These are phyloP conservation scores for Plusia festucae DNA, from an alignment of 2,888 invertebrate genomes.

Conservation along the genomic window DNA sequence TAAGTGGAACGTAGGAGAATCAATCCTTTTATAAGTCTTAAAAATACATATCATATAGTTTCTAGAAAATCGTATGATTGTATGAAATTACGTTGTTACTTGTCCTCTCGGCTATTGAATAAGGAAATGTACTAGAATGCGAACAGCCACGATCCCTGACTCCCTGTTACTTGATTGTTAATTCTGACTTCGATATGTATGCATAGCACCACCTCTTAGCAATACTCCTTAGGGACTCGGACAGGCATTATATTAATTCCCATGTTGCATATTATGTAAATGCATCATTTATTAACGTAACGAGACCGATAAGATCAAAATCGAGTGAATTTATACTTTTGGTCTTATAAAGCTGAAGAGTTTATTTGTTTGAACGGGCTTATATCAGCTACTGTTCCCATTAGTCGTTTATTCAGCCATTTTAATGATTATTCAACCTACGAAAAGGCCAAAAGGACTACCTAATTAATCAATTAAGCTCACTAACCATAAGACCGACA, in stretches of 20 bases:
- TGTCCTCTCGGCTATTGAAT: neutral
- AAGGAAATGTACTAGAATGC: constrained; percentile 4
- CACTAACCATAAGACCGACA: neutral
- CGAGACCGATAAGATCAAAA: no score
- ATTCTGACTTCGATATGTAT: neutral
- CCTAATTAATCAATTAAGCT: neutral
- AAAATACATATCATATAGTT: no score
- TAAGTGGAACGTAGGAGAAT: no score
- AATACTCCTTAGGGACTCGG: neutral
- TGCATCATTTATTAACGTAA: no score
- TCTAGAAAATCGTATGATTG: no score
- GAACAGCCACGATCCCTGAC: neutral
- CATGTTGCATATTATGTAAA: neutral
- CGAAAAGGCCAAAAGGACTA: neutral
- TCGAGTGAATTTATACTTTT: no score
- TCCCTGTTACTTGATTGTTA: no score
- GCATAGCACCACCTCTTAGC: neutral
- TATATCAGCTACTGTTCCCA: no score
- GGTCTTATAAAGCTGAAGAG: no score
- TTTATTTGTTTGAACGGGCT: no score
- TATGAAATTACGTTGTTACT: neutral
- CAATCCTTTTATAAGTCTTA: no score
- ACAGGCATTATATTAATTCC: neutral
- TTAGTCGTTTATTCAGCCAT: neutral
- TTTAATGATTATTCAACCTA: neutral